phyloP scores from a whole-genome alignment of 2,113 vertebrate species.

The Zootoca vivipara region DNA sequence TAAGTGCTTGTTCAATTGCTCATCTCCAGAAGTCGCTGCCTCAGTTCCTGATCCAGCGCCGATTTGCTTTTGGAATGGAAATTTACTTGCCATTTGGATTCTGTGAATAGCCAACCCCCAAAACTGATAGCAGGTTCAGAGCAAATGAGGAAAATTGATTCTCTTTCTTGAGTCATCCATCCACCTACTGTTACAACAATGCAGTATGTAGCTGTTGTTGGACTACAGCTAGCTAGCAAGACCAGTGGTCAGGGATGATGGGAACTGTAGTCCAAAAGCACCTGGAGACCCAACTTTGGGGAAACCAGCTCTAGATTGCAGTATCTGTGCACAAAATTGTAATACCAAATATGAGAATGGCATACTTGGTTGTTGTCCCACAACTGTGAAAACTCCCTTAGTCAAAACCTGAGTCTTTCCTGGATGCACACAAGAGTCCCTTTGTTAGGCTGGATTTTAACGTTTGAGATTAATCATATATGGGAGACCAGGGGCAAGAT shows the following conservation, averaged over 20 bases:
- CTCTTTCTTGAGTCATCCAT: conserved; percentile 50
- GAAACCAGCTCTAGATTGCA: not conserved
- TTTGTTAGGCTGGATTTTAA: not conserved
- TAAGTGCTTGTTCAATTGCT: too few species aligned
- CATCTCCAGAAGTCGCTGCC: too few species aligned
- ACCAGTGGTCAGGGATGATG: too few species aligned
- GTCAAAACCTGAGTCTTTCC: not conserved
- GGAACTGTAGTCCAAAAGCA: too few species aligned
- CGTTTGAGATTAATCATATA: not conserved
- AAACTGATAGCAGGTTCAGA: conserved; percentile 66
- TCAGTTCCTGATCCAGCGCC: too few species aligned
- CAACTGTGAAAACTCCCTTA: not conserved
- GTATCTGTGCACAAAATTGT: not conserved
- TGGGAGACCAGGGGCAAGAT: not conserved
- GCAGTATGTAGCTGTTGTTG: conserved; percentile 57
- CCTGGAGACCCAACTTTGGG: too few species aligned
- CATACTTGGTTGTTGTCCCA: not conserved
- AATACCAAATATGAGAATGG: not conserved
- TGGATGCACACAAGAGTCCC: not conserved
- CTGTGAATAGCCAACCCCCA: conserved; percentile 43
- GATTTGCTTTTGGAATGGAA: conserved; percentile 32
- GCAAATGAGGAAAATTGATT: conserved; percentile 51
- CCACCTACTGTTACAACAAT: conserved; percentile 57
- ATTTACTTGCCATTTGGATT: conserved; percentile 22
- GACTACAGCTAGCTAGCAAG: too few species aligned